phyloP scores from a whole-genome alignment of 2,888 invertebrate genomes.

The Thereva nobilitata region DNA sequence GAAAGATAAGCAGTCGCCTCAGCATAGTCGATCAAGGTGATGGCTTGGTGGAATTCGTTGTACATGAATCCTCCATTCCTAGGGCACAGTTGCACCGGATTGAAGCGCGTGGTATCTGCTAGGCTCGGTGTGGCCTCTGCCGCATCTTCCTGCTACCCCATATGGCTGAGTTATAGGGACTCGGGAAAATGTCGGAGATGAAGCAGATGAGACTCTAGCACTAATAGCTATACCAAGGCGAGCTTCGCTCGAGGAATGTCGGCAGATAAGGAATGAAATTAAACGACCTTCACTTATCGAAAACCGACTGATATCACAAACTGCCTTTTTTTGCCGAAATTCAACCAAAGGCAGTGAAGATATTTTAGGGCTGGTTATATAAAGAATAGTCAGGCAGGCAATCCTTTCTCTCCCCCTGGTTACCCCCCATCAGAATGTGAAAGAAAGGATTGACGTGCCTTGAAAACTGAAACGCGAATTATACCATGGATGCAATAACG shows the following conservation, averaged over 20 bases:
- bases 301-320: slow-evolving; percentile 9
- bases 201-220: no score
- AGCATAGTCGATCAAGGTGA: neutral
- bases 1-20: slow-evolving; percentile 16
- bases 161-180: no score
- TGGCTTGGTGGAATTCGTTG: neutral
- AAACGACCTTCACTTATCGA: neutral
- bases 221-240: no score
- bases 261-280: slow-evolving; percentile 20
- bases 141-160: no score
- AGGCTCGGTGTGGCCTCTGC: no score
- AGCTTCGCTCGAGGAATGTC: neutral
- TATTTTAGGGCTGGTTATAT: neutral
- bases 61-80: slow-evolving; percentile 11
- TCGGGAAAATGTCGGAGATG: no score
- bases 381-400: slow-evolving; percentile 5
- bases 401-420: neutral
- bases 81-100: no score
- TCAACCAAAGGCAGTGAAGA: neutral
- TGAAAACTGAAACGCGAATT: slow-evolving; percentile 11
- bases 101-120: no score
- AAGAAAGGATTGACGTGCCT: slow-evolving; percentile 9
- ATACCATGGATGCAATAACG: neutral
- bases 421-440: no score
- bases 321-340: neutral